phyloP scores from a whole-genome alignment of 2,797 vertebrate genomes.

The Sebastes variabilis region DNA sequence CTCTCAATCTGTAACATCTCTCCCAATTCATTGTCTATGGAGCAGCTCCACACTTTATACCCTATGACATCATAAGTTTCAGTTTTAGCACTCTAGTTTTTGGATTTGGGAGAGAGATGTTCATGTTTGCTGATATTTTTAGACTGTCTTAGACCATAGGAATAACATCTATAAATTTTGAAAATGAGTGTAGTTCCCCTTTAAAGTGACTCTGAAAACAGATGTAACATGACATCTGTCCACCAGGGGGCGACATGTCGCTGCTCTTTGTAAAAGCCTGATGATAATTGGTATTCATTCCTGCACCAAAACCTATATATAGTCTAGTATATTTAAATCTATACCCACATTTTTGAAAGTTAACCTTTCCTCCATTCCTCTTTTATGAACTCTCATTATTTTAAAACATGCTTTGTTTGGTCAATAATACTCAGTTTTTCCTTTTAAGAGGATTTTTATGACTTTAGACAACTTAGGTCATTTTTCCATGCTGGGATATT shows the following conservation, averaged over 20 bases:
- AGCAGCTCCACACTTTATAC: no score
- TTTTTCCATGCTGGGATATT: constrained; percentile 10
- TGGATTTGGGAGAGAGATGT: no score
- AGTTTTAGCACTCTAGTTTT: no score
- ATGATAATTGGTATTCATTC: not conserved
- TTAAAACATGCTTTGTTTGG: not conserved
- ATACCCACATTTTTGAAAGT: not conserved
- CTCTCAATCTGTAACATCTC: no score
- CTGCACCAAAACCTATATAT: not conserved
- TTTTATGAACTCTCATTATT: not conserved
- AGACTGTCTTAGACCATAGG: no score
- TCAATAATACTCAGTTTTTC: not conserved
- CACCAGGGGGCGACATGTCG: constrained; percentile 51
- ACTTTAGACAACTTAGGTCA: not conserved
- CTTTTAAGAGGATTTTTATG: not conserved
- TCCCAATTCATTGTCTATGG: no score
- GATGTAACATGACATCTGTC: not conserved
- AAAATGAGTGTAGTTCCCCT: not conserved
- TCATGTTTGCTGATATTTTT: no score
- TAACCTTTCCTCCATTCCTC: not conserved
- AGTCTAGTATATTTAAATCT: not conserved
- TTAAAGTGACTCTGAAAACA: not conserved
- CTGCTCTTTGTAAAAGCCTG: not conserved
- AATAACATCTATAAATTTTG: no score
- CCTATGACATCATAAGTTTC: no score